Percentiles rank a stretch among this genome's conserved stretches.
Conservation (phyloP, 2,113 vertebrate genomes). For the Rhadina sibilatrix region DNA sequence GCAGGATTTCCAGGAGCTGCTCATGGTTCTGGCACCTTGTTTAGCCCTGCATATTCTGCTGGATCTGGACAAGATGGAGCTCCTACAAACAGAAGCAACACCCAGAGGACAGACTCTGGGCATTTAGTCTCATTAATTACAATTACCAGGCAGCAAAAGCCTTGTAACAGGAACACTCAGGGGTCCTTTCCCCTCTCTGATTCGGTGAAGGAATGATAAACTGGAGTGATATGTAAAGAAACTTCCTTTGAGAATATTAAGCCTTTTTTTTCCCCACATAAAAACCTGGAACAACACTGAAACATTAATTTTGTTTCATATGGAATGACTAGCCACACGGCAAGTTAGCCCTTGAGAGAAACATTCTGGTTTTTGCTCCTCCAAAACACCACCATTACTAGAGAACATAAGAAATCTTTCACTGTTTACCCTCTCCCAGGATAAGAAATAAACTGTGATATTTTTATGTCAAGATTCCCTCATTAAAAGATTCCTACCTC, state of each 20-base stretch:
- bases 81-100: not conserved
- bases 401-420: not conserved
- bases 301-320: not conserved
- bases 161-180: not conserved
- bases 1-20: not conserved
- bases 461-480: conserved; percentile 9
- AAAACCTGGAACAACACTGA: not conserved
- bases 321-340: not conserved
- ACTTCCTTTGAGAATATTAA: not conserved
- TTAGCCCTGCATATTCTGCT: not conserved
- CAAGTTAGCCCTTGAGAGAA: not conserved
- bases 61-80: not conserved
- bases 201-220: not conserved
- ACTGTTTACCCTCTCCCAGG: not conserved
- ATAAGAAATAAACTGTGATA: conserved; percentile 17
- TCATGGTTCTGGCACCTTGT: not conserved
- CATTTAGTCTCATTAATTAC: not conserved
- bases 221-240: not conserved
- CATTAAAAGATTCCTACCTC: not conserved
- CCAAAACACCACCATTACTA: not conserved
- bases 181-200: not conserved
- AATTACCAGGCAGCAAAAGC: not conserved
- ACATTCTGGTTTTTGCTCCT: not conserved
- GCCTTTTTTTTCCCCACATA: not conserved
- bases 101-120: not conserved